Base-by-base conservation (phyloP, 2,797 vertebrate species). In the Gouania willdenowi region DNA sequence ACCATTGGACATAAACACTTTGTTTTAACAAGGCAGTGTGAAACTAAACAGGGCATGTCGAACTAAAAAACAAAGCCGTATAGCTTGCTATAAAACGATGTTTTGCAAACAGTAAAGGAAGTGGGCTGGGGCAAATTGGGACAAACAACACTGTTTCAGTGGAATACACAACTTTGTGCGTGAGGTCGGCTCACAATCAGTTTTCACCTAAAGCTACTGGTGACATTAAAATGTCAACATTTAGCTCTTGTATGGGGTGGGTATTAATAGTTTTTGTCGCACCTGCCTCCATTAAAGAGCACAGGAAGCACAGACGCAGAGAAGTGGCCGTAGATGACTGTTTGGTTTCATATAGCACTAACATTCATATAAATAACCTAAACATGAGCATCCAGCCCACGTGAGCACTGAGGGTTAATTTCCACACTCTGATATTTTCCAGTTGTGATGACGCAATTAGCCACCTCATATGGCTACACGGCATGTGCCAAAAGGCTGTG, bases 341-440 rank as follows among this genome's bases (percentile, higher is more conserved):
- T 43, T 41, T 37, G 8, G 17, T 14, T 13, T 33, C 46, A 8
- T 10, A 40, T 12, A 5, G 8, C 15, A 33, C 8, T 34, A 34
- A 39, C 28, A 9, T 44, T 53, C 66, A 4, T 20, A 38, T 6
- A 17, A 42, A 46, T 41, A 60, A 57, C 22, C 4, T 24, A 15
- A 48, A 63, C 30, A 27, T 29, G 57, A 54, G 49, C 30, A 26
- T 37, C 27, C 26, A 13, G 3, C 16, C 40, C 19, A 44, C 8
- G n/a, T 44, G 14, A 26, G 29, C 27, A 35, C 19, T 31, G 28
- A 61, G 27, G 46, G 35, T 52, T 44, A 6, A 11, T 8, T 31
- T 25, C 39, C 52, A n/a, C 8, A 12, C 55, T 12, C 16, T 78
- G 66, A 81, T 31, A 67, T 67, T 67, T 62, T 79, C 64, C 78